Evolutionary conservation across 2,797 vertebrate species (phyloP).

Genomic region (Potorous gilbertii): DNA sequence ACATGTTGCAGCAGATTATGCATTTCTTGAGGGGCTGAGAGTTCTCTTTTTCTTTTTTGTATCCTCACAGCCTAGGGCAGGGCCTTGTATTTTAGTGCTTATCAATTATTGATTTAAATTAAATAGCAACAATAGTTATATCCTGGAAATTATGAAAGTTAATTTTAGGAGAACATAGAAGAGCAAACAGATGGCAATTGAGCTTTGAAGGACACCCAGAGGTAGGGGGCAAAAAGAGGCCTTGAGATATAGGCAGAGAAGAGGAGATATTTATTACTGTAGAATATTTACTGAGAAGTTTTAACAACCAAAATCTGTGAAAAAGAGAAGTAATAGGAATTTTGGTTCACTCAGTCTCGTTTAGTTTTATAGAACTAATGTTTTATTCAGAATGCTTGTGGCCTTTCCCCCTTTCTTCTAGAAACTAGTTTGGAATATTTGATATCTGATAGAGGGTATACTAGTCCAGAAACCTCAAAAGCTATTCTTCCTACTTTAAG

Average conservation of each 20-base stretch:
- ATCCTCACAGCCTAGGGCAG: background rate
- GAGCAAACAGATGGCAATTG: background rate
- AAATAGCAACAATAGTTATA: background rate
- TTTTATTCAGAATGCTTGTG: background rate
- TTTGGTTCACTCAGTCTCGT: background rate
- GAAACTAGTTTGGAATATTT: background rate
- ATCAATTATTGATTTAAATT: background rate
- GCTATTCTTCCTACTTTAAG: background rate
- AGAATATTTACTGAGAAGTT: background rate
- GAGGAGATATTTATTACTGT: background rate
- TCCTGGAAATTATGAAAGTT: background rate
- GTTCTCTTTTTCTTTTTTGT: background rate
- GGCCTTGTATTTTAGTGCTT: background rate
- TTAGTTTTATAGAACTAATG: background rate
- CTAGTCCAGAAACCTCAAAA: background rate
- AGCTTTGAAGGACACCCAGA: background rate
- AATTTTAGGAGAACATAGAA: background rate
- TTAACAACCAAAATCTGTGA: background rate
- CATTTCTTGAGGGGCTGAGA: background rate
- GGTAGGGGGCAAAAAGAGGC: background rate
- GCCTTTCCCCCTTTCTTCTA: background rate
- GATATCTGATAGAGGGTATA: background rate
- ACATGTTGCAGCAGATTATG: background rate
- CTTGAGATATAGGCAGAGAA: background rate
- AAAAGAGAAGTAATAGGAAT: background rate